A percentile compares a stretch with the other conserved stretches of the same genome.
Conservation (phyloP, 2,113 vertebrate genomes). For the Orycteropus afer region DNA sequence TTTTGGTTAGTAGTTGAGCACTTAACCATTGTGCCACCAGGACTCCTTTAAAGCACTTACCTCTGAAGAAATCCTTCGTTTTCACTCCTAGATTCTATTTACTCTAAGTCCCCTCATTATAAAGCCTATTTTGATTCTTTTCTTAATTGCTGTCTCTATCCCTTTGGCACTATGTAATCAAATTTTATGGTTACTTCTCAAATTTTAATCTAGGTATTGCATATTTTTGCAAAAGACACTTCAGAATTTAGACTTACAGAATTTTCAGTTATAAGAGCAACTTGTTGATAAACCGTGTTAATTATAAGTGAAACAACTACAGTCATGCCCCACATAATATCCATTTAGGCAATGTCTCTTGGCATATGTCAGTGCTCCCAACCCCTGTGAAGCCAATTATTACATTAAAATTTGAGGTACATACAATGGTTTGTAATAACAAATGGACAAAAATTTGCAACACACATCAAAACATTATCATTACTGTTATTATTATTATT, state of each 20-base stretch:
- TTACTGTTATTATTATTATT: too few species aligned
- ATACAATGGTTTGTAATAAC: too few species aligned
- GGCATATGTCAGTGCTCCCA: too few species aligned
- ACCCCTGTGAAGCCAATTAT: too few species aligned
- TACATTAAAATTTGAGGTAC: too few species aligned
- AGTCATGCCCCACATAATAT: too few species aligned
- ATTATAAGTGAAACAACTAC: neutral
- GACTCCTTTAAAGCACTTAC: neutral
- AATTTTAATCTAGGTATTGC: neutral
- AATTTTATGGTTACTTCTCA: neutral
- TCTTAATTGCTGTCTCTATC: neutral
- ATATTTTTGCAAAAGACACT: slow-evolving; percentile 7
- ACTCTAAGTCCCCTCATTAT: neutral
- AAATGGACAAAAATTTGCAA: too few species aligned
- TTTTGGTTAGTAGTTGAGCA: too few species aligned
- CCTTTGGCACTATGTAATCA: neutral
- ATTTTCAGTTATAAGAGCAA: neutral
- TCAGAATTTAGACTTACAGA: neutral
- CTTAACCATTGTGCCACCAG: too few species aligned
- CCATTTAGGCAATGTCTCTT: too few species aligned
- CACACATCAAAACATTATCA: too few species aligned
- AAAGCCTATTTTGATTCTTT: neutral
- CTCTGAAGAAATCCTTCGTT: neutral
- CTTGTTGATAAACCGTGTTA: slow-evolving; percentile 11
- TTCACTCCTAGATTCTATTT: neutral